Conservation (phyloP, 2,888 invertebrate species). For the Dermolepida albohirtum region DNA sequence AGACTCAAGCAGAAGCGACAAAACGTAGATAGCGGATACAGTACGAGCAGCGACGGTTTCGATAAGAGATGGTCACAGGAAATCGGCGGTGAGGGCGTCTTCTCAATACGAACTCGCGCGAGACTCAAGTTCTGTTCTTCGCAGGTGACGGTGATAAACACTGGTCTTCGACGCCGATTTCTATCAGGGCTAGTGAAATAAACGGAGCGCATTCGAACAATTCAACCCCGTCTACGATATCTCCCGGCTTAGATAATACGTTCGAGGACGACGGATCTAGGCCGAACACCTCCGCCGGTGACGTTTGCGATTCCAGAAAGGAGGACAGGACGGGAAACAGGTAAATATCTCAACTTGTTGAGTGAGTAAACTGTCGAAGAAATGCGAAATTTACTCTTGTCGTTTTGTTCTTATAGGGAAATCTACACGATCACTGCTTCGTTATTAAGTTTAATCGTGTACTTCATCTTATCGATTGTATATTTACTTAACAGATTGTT, state of each 20-base stretch:
- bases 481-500: slow-evolving; percentile 39
- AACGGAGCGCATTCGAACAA: slow-evolving; percentile 59
- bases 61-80: slow-evolving; percentile 90
- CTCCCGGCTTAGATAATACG: slow-evolving; percentile 66
- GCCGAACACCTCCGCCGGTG: slow-evolving; percentile 48
- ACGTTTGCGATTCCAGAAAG: slow-evolving; percentile 54
- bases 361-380: background rate
- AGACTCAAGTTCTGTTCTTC: slow-evolving; percentile 24
- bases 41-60: slow-evolving; percentile 84
- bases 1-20: slow-evolving; percentile 72
- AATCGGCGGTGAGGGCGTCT: slow-evolving; percentile 61
- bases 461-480: slow-evolving; percentile 39
- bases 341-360: slow-evolving; percentile 41
- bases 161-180: slow-evolving; percentile 60
- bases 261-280: slow-evolving; percentile 59
- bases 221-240: slow-evolving; percentile 73
- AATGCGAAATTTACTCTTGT: slow-evolving; percentile 22
- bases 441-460: slow-evolving; percentile 37
- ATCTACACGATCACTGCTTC: slow-evolving; percentile 40
- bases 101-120: background rate
- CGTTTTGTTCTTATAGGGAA: slow-evolving; percentile 35
- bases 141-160: slow-evolving; percentile 60
- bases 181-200: slow-evolving; percentile 56
- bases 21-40: slow-evolving; percentile 91
- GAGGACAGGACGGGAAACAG: slow-evolving; percentile 53